These are phyloP conservation scores for Pipistrellus pygmaeus DNA, from an alignment of 2,797 vertebrate species.

Conservation along the genomic window DNA sequence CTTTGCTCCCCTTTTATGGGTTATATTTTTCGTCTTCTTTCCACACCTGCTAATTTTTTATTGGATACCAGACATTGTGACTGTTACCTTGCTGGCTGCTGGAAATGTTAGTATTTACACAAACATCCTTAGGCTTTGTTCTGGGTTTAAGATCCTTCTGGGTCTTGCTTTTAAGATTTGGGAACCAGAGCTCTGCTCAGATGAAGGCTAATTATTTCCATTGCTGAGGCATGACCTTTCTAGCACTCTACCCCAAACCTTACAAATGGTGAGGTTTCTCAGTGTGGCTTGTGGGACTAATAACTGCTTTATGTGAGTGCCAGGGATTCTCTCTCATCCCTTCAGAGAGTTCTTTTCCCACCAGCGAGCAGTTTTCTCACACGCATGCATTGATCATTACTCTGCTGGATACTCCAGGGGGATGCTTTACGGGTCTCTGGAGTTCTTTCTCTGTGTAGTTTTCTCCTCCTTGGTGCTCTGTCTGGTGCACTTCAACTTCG, in stretches of 20 bases:
- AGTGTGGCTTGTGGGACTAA: neutral
- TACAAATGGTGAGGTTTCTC: neutral
- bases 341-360: neutral
- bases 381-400: neutral
- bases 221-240: neutral
- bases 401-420: neutral
- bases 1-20: neutral
- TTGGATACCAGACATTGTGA: neutral
- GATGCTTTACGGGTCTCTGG: neutral
- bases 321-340: neutral
- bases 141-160: neutral
- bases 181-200: neutral
- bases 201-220: neutral
- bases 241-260: neutral
- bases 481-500: neutral
- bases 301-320: neutral
- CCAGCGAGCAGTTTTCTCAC: neutral
- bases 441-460: neutral
- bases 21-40: neutral
- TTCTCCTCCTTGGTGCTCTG: neutral
- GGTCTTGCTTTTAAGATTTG: constrained; percentile 5
- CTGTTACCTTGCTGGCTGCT: neutral
- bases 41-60: neutral
- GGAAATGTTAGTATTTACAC: neutral
- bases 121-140: constrained; percentile 44